Percentiles rank a stretch among this genome's conserved stretches.
phyloP scores from a whole-genome alignment of 2,888 invertebrate species.

The Prosopocoilus inquinatus region DNA sequence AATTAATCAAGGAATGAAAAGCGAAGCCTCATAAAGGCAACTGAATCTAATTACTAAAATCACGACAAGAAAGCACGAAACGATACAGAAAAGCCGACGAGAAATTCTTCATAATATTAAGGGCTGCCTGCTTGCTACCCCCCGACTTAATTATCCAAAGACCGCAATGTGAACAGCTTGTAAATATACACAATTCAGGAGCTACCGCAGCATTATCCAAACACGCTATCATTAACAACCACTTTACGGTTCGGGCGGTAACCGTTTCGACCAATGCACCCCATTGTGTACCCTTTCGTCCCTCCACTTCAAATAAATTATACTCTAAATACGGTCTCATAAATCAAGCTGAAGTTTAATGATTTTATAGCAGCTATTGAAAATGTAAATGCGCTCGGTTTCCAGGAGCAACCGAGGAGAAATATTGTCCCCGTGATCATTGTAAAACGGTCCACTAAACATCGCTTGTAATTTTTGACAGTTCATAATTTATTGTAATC shows the following conservation, averaged over 20 bases:
- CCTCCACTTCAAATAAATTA: slow-evolving; percentile 36
- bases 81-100: slow-evolving; percentile 19
- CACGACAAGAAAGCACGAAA: slow-evolving; percentile 7
- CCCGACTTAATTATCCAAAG: slow-evolving; percentile 25
- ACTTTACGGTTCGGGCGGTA: slow-evolving; percentile 24
- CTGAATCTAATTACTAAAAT: slow-evolving; percentile 9
- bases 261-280: slow-evolving; percentile 25
- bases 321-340: slow-evolving; percentile 33
- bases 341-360: slow-evolving; percentile 34
- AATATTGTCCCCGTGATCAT: slow-evolving; percentile 18
- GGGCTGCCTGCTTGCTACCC: slow-evolving; percentile 4
- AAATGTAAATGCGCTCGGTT: slow-evolving; percentile 32
- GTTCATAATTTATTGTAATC: slow-evolving; percentile 2
- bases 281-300: slow-evolving; percentile 27
- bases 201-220: slow-evolving; percentile 22
- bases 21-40: not conserved
- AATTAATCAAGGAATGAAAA: too few relatives aligned
- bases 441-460: slow-evolving; percentile 8
- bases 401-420: slow-evolving; percentile 26
- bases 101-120: slow-evolving; percentile 10
- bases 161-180: slow-evolving; percentile 29
- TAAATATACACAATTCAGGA: slow-evolving; percentile 28
- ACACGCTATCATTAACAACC: slow-evolving; percentile 29
- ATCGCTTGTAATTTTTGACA: slow-evolving; percentile 4
- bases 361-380: slow-evolving; percentile 34